Evolutionary conservation across 2,113 vertebrate genomes (phyloP).

Genomic region (Hippocampus zosterae): DNA sequence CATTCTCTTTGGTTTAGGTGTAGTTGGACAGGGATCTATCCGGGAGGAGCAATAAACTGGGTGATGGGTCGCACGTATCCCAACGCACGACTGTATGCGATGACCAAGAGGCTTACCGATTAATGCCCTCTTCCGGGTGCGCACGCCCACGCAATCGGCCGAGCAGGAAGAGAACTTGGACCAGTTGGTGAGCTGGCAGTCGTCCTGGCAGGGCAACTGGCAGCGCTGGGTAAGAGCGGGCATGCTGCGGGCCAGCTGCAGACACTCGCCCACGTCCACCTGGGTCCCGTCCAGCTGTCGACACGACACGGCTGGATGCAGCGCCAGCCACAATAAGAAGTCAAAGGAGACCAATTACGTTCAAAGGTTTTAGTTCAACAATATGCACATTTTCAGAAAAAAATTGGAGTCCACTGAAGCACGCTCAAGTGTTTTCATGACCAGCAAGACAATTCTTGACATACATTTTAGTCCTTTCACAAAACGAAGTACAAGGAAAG

Average conservation of each 20-base stretch:
- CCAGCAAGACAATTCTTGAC: too few species aligned
- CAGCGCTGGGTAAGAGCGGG: conserved; percentile 86
- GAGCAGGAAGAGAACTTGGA: conserved; percentile 95
- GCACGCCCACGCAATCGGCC: conserved; percentile 91
- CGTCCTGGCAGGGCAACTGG: conserved; percentile 93
- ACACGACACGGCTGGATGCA: conserved; percentile 87
- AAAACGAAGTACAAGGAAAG: background rate
- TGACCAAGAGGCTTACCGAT: conserved; percentile 74
- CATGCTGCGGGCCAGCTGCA: conserved; percentile 79
- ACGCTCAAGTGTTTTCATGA: too few species aligned
- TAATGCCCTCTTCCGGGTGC: conserved; percentile 86
- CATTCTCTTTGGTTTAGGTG: too few species aligned
- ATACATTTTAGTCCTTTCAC: too few species aligned
- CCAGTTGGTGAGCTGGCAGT: conserved; percentile 95
- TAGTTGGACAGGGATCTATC: too few species aligned
- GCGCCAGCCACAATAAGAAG: background rate
- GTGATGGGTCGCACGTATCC: too few species aligned
- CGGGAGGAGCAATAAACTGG: too few species aligned
- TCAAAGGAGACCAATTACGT: background rate
- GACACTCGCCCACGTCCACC: conserved; percentile 83
- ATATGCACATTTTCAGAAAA: too few species aligned
- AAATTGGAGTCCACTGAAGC: too few species aligned
- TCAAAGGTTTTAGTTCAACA: too few species aligned
- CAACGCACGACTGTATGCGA: too few species aligned
- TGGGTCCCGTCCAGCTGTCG: conserved; percentile 88